Base-by-base conservation (phyloP, 2,888 invertebrate genomes). In the Zootermopsis nevadensis region DNA sequence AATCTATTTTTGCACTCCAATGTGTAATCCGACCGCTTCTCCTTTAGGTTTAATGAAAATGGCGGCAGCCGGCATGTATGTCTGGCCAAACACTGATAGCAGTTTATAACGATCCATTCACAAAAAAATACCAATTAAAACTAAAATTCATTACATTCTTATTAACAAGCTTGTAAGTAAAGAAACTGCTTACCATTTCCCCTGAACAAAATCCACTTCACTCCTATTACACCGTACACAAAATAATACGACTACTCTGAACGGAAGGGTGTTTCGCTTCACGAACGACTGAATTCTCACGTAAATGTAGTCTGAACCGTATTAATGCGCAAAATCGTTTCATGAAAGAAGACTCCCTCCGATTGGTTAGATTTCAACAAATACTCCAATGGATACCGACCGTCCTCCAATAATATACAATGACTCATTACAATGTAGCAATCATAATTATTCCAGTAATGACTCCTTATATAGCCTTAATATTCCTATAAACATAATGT, bases 1-100 rank as follows among this genome's bases (percentile, higher is more conserved):
- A 69, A 12, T 22, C 22, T 6, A 69, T n/a, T 38, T 74, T 6
- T 12, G 7, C 38, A 33, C 22, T 19, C 19, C 10, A 74, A 38
- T 38, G 12, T 15, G 33, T 19, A 24, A 38, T 74, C 38, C 33
- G 38, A 74, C n/a, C 74, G 74, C 74, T 74, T 74, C 74, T 38
- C n/a, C n/a, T 74, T 74, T 74, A 38, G 38, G 74, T n/a, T 38
- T 74, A 74, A 74, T 38, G 15, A 86, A 86, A 86, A 86, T 86
- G 86, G 86, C 86, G 86, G 86, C 85, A 85, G 55, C 86, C 86
- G 86, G 86, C 86, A 85, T 77, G 77, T 72, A 35, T 31, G 24
- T 10, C 80, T 74, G 77, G 72, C 74, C 24, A 30, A 66, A n/a
- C 33, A 60, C 12, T 60, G n/a, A 60, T 27, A 60, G 27, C 6